Evolutionary conservation across 2,797 vertebrate genomes (phyloP).

Genomic region (Liparis tanakae): DNA sequence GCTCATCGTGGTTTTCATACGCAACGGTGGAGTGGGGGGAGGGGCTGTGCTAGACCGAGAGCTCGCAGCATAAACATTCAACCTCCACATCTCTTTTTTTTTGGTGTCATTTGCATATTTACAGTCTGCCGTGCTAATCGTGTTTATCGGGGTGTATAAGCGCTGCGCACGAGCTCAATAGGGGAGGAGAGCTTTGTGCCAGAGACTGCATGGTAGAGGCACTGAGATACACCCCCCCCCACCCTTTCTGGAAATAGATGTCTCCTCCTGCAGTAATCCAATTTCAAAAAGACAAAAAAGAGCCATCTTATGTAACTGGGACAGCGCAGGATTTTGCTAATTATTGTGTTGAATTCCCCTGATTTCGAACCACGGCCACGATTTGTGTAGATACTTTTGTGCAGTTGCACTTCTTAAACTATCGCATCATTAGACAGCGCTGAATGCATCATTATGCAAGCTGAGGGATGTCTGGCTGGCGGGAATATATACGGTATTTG

Average conservation of each 20-base stretch:
- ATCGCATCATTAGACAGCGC: slow-evolving; percentile 25
- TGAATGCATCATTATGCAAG: background rate
- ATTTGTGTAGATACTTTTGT: slow-evolving; percentile 54
- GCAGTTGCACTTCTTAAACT: slow-evolving; percentile 8
- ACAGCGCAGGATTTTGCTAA: slow-evolving; percentile 68
- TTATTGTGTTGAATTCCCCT: slow-evolving; percentile 64
- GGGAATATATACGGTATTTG: slow-evolving; percentile 12
- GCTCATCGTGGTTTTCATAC: slow-evolving; percentile 43
- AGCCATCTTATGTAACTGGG: slow-evolving; percentile 72
- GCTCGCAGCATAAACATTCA: slow-evolving; percentile 67
- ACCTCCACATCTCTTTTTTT: slow-evolving; percentile 48
- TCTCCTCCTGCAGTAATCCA: slow-evolving; percentile 69
- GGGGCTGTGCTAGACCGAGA: slow-evolving; percentile 40
- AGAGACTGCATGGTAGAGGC: slow-evolving; percentile 34
- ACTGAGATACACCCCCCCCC: slow-evolving; percentile 25
- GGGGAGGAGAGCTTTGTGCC: slow-evolving; percentile 47
- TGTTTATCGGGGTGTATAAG: slow-evolving; percentile 71
- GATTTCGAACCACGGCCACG: slow-evolving; percentile 62
- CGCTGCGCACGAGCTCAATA: slow-evolving; percentile 50
- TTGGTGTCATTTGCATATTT: slow-evolving; percentile 78
- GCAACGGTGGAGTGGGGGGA: slow-evolving; percentile 22
- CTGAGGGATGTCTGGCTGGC: slow-evolving; percentile 28
- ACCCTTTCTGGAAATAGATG: slow-evolving; percentile 62
- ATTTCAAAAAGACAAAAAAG: slow-evolving; percentile 76
- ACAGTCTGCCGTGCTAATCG: slow-evolving; percentile 73